phyloP scores from a whole-genome alignment of 2,113 vertebrate genomes.

The Saguinus imperator region DNA sequence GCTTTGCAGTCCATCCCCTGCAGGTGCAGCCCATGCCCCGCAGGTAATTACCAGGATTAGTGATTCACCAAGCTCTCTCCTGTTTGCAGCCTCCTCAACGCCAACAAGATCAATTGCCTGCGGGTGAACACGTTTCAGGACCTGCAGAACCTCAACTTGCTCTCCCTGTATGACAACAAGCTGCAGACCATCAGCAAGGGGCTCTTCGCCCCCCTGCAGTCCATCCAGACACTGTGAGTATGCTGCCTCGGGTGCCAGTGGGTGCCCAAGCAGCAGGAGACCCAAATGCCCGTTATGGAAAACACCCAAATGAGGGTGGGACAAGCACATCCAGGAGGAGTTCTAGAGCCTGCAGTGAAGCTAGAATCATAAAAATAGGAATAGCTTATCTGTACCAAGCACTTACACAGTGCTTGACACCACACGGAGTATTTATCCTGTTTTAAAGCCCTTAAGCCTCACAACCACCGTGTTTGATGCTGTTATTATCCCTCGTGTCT shows the following conservation, averaged over 20 bases:
- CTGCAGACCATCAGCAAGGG: slow-evolving; percentile 98
- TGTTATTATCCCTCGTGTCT: background rate
- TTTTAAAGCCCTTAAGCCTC: background rate
- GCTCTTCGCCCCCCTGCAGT: slow-evolving; percentile 93
- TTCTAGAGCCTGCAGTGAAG: background rate
- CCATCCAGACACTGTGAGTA: slow-evolving; percentile 99
- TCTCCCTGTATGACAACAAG: slow-evolving; percentile 99
- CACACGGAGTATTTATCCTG: fast-evolving
- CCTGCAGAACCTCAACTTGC: slow-evolving; percentile 96
- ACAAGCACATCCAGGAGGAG: fast-evolving
- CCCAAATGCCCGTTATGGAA: too few species aligned
- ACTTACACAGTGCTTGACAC: fast-evolving
- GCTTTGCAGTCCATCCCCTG: background rate
- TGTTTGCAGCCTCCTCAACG: slow-evolving; percentile 94
- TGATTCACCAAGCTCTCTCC: slow-evolving; percentile 65
- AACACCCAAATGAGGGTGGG: background rate
- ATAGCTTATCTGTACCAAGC: background rate
- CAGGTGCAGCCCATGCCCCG: background rate
- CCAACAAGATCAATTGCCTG: slow-evolving; percentile 99
- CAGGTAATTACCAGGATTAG: background rate
- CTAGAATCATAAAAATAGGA: fast-evolving
- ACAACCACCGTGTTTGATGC: background rate
- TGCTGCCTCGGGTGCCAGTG: background rate
- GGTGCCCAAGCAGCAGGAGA: background rate
- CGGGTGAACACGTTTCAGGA: slow-evolving; percentile 98